A percentile compares a stretch with the other conserved stretches of the same genome.
Evolutionary conservation across 2,113 vertebrate genomes (phyloP).

Genomic region (Ibidorhyncha struthersii): DNA sequence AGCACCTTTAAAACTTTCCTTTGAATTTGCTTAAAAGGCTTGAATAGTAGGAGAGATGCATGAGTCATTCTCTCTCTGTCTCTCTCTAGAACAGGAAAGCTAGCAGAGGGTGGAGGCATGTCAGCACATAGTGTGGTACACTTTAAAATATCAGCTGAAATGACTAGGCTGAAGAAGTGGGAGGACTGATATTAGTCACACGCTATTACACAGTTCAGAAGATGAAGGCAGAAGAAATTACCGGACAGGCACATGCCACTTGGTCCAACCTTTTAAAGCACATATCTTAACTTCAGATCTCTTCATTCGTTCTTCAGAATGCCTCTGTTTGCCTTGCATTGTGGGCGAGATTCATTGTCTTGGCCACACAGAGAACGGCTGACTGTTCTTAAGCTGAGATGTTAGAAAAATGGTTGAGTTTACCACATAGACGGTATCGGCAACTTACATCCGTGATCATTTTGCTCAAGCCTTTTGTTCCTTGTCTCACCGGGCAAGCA

Average conservation of each 20-base stretch:
- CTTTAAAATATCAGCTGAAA: constrained; percentile 70
- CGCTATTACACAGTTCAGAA: constrained; percentile 44
- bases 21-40: constrained; percentile 56
- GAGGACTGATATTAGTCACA: constrained; percentile 73
- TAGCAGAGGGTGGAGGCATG: constrained; percentile 64
- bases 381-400: neutral
- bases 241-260: constrained; percentile 39
- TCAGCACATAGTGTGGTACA: constrained; percentile 60
- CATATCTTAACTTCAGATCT: neutral
- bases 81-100: constrained; percentile 72
- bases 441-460: rapidly evolving
- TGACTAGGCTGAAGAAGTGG: constrained; percentile 71
- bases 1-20: constrained; percentile 62
- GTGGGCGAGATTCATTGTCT: neutral
- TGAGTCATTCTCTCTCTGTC: constrained; percentile 64
- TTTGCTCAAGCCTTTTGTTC: neutral
- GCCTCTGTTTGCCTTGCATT: neutral
- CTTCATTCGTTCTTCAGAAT: neutral
- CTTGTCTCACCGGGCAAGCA: neutral
- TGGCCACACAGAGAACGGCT: neutral
- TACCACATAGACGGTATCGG: neutral
- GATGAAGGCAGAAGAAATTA: constrained; percentile 55
- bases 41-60: constrained; percentile 49
- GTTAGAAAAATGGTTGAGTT: neutral
- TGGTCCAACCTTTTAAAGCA: neutral